Conservation (phyloP, 2,888 invertebrate genomes). For the Leucoma salicis region DNA sequence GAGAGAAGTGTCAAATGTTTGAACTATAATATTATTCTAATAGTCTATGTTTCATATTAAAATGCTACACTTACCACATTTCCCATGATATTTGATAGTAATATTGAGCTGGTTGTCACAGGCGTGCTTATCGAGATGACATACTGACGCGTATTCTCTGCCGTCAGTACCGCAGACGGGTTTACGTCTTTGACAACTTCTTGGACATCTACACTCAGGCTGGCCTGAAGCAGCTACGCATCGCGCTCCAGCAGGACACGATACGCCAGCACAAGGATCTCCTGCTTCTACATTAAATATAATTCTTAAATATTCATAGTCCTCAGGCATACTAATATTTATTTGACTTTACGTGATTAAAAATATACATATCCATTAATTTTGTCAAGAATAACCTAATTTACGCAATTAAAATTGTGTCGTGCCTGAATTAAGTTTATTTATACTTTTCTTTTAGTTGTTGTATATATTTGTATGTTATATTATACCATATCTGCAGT, state of each 20-base stretch:
- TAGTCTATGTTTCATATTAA: too few species aligned
- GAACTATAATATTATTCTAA: too few species aligned
- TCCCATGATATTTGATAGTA: conserved; percentile 90
- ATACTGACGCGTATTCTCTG: conserved; percentile 91
- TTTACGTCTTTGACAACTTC: conserved; percentile 85
- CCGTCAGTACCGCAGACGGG: conserved; percentile 95
- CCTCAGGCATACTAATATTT: background rate
- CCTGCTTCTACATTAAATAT: conserved; percentile 75
- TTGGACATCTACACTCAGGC: conserved; percentile 84
- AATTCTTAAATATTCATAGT: background rate
- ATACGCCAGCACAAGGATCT: conserved; percentile 87
- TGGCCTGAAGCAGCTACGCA: conserved; percentile 86
- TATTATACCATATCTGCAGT: too few species aligned
- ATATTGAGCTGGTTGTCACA: conserved; percentile 89
- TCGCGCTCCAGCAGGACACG: conserved; percentile 86
- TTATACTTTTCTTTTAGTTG: too few species aligned
- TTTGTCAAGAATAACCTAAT: too few species aligned
- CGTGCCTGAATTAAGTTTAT: too few species aligned
- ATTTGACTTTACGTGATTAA: too few species aligned
- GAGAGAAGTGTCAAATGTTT: too few species aligned
- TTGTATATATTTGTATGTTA: too few species aligned
- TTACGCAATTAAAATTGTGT: too few species aligned
- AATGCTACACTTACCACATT: conserved; percentile 95
- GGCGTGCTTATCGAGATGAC: conserved; percentile 91
- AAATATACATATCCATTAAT: too few species aligned